phyloP scores from a whole-genome alignment of 2,797 vertebrate species.

The Phataginus tricuspis region DNA sequence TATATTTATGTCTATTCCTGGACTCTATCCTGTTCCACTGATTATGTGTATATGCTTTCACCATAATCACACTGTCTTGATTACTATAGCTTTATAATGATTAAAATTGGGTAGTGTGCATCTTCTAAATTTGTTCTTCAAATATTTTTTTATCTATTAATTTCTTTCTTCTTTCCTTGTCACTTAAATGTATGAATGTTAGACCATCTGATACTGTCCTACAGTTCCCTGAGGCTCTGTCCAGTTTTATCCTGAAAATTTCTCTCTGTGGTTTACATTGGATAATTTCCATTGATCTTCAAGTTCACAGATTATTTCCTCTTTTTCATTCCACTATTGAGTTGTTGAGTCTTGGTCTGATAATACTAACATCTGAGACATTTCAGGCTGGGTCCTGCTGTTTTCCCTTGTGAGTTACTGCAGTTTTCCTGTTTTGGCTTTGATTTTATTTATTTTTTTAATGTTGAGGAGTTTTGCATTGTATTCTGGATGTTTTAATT shows the following conservation, averaged over 20 bases:
- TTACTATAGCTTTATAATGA: background rate
- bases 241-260: background rate
- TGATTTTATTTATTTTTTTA: background rate
- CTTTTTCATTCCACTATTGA: background rate
- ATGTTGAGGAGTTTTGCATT: background rate
- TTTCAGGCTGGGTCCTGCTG: background rate
- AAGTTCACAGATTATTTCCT: background rate
- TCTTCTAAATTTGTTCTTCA: background rate
- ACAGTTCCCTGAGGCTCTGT: background rate
- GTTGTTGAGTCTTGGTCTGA: background rate
- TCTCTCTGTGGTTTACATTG: background rate
- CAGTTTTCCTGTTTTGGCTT: background rate
- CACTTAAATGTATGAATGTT: background rate
- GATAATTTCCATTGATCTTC: background rate
- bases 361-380: background rate
- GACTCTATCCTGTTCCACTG: background rate
- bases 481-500: background rate
- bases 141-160: background rate
- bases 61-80: background rate
- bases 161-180: background rate
- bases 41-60: background rate
- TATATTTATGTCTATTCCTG: background rate
- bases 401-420: background rate
- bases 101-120: background rate
- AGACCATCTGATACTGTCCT: background rate